Base-by-base conservation (phyloP, 2,888 invertebrate genomes). In the Tromatobia lineatoria region DNA sequence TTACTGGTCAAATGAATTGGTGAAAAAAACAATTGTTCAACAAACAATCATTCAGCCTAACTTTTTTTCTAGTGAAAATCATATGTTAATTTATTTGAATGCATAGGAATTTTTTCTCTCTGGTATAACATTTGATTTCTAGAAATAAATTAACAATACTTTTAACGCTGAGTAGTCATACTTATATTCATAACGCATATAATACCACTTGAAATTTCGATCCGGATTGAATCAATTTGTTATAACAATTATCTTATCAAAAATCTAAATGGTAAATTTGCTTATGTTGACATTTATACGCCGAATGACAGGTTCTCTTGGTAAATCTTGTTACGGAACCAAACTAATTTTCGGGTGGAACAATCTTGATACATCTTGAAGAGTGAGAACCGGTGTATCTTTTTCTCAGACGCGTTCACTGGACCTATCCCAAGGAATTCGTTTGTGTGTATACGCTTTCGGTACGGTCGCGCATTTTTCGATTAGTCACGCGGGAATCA, bases 361-460 rank as follows among this genome's bases (percentile, higher is more conserved):
- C 42, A 66, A 73, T 66, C 34, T 59, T 15, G 66, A 47, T 45
- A 34, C 18, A 66, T 77, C 50, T 73, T 18, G 71, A 76, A 15
- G 45, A 82, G 20, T n/a, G 61, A 69, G 42, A 61, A 45, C 61
- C 54, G 10, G 52, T 25, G 52, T 47, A 64, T 81, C 18, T n/a
- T n/a, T 66, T 42, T 76, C 42, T 54, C 13, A 66, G 80, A 52
- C 7, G 42, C 54, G 25, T 38, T 42, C 25, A 10, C 85, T 67
- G 83, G 87, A 89, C 90, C 91, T 90, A 89, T 88, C 89, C 89
- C 91, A 90, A 91, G 71, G 83, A 78, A 67, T 86, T 81, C 85
- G 79, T 64, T 52, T 71, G 59, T 78, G 66, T 78, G 13, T 52
- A 8, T 15, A 85, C 78, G 70, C 85, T 81, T 80, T 67, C 61